Evolutionary conservation across 2,797 vertebrate species (phyloP).

Genomic region (Myripristis murdjan): DNA sequence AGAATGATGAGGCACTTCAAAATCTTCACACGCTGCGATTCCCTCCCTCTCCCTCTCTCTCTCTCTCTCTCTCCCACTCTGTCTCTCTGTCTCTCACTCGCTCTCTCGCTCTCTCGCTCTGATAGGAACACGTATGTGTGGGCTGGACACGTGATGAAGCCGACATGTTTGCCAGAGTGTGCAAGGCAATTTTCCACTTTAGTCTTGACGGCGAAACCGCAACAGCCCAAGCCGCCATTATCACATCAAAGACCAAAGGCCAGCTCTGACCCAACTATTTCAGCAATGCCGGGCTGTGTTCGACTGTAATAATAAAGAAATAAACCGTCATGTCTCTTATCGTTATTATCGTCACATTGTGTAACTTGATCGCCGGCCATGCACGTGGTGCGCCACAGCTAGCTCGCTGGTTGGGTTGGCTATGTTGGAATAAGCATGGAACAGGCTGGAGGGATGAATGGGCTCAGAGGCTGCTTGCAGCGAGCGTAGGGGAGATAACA

Average conservation of each 20-base stretch:
- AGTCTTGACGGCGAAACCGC: constrained; percentile 73
- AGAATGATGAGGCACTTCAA: constrained; percentile 8
- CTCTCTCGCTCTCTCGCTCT: background rate
- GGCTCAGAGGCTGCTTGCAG: constrained; percentile 9
- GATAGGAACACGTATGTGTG: constrained; percentile 19
- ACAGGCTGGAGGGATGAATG: constrained; percentile 21
- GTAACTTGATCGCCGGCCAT: constrained; percentile 11
- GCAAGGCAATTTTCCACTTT: constrained; percentile 81
- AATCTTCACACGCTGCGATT: background rate
- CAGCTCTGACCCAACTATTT: constrained; percentile 64
- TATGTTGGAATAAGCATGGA: constrained; percentile 8
- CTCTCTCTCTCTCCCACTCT: background rate
- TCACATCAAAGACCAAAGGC: constrained; percentile 76
- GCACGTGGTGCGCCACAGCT: background rate
- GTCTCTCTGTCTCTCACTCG: background rate
- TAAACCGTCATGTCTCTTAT: constrained; percentile 54
- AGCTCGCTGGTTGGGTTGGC: constrained; percentile 3
- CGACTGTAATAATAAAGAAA: constrained; percentile 62
- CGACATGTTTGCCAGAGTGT: constrained; percentile 66
- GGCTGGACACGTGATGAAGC: constrained; percentile 61
- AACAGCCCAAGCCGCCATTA: constrained; percentile 76
- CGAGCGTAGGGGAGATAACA: constrained; percentile 51
- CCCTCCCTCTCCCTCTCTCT: background rate
- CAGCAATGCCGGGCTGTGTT: constrained; percentile 58
- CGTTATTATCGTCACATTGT: constrained; percentile 43